Evolutionary conservation across 2,797 vertebrate species (phyloP).

Genomic region (Pseudotriccus pelzelni): DNA sequence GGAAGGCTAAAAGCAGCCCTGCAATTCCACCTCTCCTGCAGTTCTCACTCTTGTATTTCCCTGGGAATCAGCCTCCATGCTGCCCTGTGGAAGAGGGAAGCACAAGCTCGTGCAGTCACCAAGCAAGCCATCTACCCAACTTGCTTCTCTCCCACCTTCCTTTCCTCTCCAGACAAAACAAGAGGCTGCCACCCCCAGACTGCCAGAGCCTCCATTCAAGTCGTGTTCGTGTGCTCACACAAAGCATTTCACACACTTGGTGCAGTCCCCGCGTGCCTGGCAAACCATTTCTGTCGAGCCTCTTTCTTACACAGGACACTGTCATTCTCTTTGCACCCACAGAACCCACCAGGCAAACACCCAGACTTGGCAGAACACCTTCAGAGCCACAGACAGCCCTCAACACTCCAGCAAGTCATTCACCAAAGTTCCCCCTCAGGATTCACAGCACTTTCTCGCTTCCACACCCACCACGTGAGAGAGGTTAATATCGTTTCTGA

Average conservation of each 20-base stretch:
- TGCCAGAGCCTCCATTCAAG: neutral
- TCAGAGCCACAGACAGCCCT: neutral
- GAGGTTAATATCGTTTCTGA: neutral
- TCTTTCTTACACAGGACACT: fast-evolving
- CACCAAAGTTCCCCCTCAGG: neutral
- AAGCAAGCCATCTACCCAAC: neutral
- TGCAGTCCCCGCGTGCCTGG: neutral
- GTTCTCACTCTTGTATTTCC: neutral
- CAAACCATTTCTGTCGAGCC: neutral
- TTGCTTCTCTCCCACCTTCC: neutral
- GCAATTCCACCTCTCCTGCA: neutral
- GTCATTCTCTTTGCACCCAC: neutral
- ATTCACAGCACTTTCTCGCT: neutral
- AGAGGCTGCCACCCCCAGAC: neutral
- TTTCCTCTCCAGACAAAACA: neutral
- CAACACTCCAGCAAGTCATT: neutral
- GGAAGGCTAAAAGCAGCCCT: neutral
- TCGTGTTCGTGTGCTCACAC: neutral
- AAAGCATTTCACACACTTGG: neutral
- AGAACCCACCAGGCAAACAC: neutral
- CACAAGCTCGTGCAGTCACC: fast-evolving
- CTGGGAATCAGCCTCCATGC: fast-evolving
- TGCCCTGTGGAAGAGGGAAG: fast-evolving
- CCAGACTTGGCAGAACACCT: neutral
- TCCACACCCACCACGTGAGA: neutral